phyloP scores from a whole-genome alignment of 2,797 vertebrate genomes.

The Syngnathus acus region DNA sequence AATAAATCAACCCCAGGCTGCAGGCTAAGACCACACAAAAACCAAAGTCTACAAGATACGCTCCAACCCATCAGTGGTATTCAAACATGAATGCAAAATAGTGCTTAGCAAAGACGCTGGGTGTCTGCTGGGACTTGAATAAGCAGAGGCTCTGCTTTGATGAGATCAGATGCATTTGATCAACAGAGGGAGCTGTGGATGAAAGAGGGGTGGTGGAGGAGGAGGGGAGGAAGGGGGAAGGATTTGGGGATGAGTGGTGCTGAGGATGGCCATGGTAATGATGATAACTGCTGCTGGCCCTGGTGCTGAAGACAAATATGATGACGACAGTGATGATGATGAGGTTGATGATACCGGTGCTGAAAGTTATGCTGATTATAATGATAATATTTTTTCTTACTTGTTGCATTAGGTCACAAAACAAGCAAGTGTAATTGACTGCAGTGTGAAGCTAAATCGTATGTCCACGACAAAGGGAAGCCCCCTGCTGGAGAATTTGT shows the following conservation, averaged over 20 bases:
- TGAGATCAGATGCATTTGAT: slow-evolving; percentile 70
- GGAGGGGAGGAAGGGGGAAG: slow-evolving; percentile 12
- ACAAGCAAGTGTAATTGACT: slow-evolving; percentile 10
- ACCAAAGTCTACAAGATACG: slow-evolving; percentile 59
- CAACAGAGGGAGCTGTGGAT: slow-evolving; percentile 64
- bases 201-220: slow-evolving; percentile 41
- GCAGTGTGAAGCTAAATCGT: slow-evolving; percentile 14
- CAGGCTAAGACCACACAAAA: slow-evolving; percentile 59
- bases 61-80: slow-evolving; percentile 52
- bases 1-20: slow-evolving; percentile 41
- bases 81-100: slow-evolving; percentile 64
- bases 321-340: slow-evolving; percentile 30
- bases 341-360: slow-evolving; percentile 8
- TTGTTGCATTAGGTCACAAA: slow-evolving; percentile 26
- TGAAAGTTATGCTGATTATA: slow-evolving; percentile 8
- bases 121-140: slow-evolving; percentile 63
- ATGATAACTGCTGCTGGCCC: slow-evolving; percentile 23
- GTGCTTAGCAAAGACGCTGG: slow-evolving; percentile 60
- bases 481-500: slow-evolving; percentile 63
- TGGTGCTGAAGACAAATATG: slow-evolving; percentile 28
- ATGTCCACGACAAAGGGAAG: slow-evolving; percentile 58
- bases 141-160: slow-evolving; percentile 67
- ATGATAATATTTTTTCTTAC: not conserved
- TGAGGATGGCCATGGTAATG: slow-evolving; percentile 50
- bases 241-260: slow-evolving; percentile 53